Conservation (phyloP, 2,888 invertebrate genomes). For the Hedya salicella region DNA sequence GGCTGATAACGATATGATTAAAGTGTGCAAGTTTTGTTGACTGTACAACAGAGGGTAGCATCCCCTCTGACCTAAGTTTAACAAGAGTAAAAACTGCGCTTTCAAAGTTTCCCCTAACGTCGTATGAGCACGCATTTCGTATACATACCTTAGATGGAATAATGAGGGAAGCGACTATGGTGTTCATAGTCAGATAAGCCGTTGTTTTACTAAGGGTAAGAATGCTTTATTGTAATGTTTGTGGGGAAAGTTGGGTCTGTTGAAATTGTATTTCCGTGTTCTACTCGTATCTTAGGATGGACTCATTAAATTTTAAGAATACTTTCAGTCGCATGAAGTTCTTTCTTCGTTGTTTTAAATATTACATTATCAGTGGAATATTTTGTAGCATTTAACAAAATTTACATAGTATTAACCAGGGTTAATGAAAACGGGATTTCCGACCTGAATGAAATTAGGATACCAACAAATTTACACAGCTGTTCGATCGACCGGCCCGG, state of each 20-base stretch:
- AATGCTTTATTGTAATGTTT: slow-evolving; percentile 2
- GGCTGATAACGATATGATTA: no score
- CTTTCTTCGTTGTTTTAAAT: no score
- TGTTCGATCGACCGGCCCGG: slow-evolving; percentile 30
- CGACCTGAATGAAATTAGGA: slow-evolving; percentile 24
- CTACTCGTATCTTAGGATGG: not conserved
- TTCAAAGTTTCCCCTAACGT: slow-evolving; percentile 30
- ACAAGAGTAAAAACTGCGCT: slow-evolving; percentile 26
- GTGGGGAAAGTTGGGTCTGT: slow-evolving; percentile 8
- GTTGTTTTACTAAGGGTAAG: not conserved
- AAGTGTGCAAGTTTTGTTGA: not conserved
- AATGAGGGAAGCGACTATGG: not conserved
- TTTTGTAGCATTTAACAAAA: no score
- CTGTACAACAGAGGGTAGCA: slow-evolving; percentile 10
- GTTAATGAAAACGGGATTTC: not conserved
- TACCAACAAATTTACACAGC: slow-evolving; percentile 21
- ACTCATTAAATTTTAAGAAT: no score
- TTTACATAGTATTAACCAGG: not conserved
- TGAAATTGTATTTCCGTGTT: not conserved
- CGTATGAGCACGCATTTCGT: slow-evolving; percentile 28
- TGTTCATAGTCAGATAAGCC: not conserved
- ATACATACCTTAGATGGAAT: not conserved
- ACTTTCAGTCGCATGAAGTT: no score
- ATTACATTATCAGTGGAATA: no score
- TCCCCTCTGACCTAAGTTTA: slow-evolving; percentile 34